Percentiles rank a stretch among this genome's conserved stretches.
Evolutionary conservation across 2,888 invertebrate genomes (phyloP).

Genomic region (Hydraecia micacea): DNA sequence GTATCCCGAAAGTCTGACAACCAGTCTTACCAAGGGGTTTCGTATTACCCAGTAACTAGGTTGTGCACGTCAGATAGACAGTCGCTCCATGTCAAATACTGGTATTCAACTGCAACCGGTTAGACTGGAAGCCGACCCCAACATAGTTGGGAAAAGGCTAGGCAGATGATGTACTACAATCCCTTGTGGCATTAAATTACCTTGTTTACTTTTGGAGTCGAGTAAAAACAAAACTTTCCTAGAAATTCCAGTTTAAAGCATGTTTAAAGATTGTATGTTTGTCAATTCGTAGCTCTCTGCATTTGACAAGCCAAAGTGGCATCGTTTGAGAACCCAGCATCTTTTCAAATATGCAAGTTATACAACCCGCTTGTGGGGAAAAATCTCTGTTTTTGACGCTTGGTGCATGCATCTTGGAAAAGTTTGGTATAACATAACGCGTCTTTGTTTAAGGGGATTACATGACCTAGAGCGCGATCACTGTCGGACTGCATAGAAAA

Average conservation of each 20-base stretch:
- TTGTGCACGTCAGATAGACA: too few species aligned
- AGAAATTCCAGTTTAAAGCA: not conserved
- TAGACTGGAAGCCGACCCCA: too few species aligned
- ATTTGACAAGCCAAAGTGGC: conserved; percentile 39
- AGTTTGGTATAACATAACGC: conserved; percentile 6
- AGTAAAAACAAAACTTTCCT: not conserved
- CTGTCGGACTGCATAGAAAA: too few species aligned
- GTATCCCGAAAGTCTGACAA: too few species aligned
- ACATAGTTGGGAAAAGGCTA: too few species aligned
- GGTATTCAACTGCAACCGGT: too few species aligned
- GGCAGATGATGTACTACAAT: not conserved
- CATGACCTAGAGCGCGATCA: too few species aligned
- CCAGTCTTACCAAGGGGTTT: too few species aligned
- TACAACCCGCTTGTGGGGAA: conserved; percentile 8
- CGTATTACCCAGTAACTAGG: too few species aligned
- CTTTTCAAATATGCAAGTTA: conserved; percentile 47
- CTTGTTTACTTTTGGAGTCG: not conserved
- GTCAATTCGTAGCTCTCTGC: conserved; percentile 26
- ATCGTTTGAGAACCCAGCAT: conserved; percentile 16
- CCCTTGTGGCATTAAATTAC: not conserved
- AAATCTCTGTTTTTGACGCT: conserved; percentile 17
- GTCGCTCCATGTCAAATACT: too few species aligned
- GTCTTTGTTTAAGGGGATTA: too few species aligned
- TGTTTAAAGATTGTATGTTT: conserved; percentile 25
- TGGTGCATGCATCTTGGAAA: not conserved